Evolutionary conservation across 30 jellyfish, hydroid and myxozoan genomes (phyloP).

Genomic region (Turritopsis rubra): DNA sequence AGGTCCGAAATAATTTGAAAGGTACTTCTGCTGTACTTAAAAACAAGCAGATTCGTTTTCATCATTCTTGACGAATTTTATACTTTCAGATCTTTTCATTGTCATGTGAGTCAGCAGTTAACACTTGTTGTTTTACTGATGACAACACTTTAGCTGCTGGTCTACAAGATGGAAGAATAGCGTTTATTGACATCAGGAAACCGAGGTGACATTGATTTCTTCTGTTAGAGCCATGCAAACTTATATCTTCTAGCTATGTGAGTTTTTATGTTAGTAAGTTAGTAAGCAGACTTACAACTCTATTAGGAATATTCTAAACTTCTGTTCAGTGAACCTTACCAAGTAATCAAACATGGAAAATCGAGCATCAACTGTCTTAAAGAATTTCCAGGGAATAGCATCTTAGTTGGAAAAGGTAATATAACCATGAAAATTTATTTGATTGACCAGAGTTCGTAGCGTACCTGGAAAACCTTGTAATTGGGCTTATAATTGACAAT

Average conservation of each 20-base stretch:
- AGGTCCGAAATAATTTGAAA: too few species aligned
- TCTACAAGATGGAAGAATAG: constrained; percentile 43
- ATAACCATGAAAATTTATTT: too few species aligned
- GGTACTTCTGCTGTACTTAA: too few species aligned
- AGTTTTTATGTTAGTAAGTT: too few species aligned
- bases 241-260: too few species aligned
- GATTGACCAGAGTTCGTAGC: too few species aligned
- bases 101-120: constrained; percentile 41
- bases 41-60: too few species aligned
- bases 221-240: too few species aligned
- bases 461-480: too few species aligned
- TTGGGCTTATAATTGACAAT: too few species aligned
- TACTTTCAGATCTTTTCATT: constrained; percentile 35
- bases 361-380: constrained; percentile 39
- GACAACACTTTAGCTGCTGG: constrained; percentile 43
- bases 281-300: too few species aligned
- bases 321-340: constrained; percentile 14
- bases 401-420: constrained; percentile 50
- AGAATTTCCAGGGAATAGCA: constrained; percentile 6
- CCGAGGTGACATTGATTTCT: constrained; percentile 25
- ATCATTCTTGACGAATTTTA: too few species aligned
- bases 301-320: not conserved
- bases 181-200: constrained; percentile 39
- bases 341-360: constrained; percentile 25
- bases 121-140: constrained; percentile 34